Evolutionary conservation across 2,113 vertebrate genomes (phyloP), one percentile per base, ranked within the genome.

Genomic region (Steatornis caripensis): DNA sequence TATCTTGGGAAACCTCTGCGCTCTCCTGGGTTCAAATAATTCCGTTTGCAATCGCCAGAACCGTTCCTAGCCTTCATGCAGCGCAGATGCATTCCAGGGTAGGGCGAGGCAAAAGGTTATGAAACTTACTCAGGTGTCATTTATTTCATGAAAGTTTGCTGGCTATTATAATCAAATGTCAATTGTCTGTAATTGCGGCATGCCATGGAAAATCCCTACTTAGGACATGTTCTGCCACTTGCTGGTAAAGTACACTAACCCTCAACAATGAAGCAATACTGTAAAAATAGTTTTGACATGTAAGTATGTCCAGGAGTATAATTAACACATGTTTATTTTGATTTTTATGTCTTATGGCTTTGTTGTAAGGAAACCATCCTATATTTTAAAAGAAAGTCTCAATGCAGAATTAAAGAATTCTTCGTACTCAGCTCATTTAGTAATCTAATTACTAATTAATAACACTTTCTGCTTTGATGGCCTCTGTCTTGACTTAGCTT

Each of bases 91-190:
- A 96, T 96, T 92, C 86, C 83, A 87, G 41, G 57, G n/a, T 45
- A 87, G 92, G 93, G 95, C 0, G 85, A 96, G 96, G 97, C 87
- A 71, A 39, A 65, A 75, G 37, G 71, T 96, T 96, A 92, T 81
- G 94, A 95, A 97, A 95, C 69, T 77, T 76, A 75, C 74, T 89
- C 71, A 83, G 36, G 81, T 92, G 89, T 82, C 85, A 87, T 90
- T 95, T 88, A 87, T 84, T 89, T 49, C 76, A 86, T 81, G 84
- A 92, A 95, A 86, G 51, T 82, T 94, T 90, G 60, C 54, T 76
- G 84, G 87, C 88, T 96, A 94, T 95, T 91, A 91, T 83, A 94
- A 95, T 92, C 89, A 87, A 91, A 92, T 95, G 76, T 92, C 96
- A 90, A 74, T 91, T 84, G 77, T 79, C 83, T 93, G 60, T 87